Evolutionary conservation across 2,888 invertebrate genomes (phyloP).

Genomic region (Drosophila lacicola): DNA sequence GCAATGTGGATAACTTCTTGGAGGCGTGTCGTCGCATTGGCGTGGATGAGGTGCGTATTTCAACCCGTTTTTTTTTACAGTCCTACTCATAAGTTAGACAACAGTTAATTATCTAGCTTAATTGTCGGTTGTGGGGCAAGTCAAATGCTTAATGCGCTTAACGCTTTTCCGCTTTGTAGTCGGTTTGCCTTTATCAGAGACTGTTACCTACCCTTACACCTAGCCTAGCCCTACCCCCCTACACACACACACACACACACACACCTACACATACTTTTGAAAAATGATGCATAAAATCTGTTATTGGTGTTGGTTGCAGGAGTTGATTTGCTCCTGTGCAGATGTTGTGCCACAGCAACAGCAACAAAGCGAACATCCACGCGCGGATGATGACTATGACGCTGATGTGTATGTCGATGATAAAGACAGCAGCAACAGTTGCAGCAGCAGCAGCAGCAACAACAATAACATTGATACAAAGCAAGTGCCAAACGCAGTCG

Average conservation of each 20-base stretch:
- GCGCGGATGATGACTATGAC: slow-evolving; percentile 81
- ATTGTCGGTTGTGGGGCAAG: slow-evolving; percentile 40
- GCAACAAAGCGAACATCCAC: slow-evolving; percentile 49
- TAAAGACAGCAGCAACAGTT: slow-evolving; percentile 32
- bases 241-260: slow-evolving; percentile 14
- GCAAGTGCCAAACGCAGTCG: slow-evolving; percentile 81
- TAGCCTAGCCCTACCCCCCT: slow-evolving; percentile 15
- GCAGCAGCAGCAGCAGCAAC: slow-evolving; percentile 44
- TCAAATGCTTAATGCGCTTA: slow-evolving; percentile 30
- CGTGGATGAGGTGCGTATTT: slow-evolving; percentile 93
- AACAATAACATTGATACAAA: slow-evolving; percentile 52
- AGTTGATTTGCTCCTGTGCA: slow-evolving; percentile 88
- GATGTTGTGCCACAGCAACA: slow-evolving; percentile 86
- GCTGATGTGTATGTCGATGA: slow-evolving; percentile 73
- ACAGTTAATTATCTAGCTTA: slow-evolving; percentile 12
- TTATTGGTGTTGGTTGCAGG: slow-evolving; percentile 88
- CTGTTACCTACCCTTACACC: slow-evolving; percentile 7
- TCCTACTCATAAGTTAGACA: slow-evolving; percentile 25
- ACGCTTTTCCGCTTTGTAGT: slow-evolving; percentile 45
- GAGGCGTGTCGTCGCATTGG: slow-evolving; percentile 97
- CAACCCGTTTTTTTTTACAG: slow-evolving; percentile 44
- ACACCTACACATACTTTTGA: slow-evolving; percentile 25
- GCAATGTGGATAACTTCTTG: slow-evolving; percentile 97
- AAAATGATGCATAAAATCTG: slow-evolving; percentile 83
- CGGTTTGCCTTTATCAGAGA: slow-evolving; percentile 51